phyloP scores from a whole-genome alignment of 2,888 invertebrate genomes.

The Synanthedon tipuliformis region DNA sequence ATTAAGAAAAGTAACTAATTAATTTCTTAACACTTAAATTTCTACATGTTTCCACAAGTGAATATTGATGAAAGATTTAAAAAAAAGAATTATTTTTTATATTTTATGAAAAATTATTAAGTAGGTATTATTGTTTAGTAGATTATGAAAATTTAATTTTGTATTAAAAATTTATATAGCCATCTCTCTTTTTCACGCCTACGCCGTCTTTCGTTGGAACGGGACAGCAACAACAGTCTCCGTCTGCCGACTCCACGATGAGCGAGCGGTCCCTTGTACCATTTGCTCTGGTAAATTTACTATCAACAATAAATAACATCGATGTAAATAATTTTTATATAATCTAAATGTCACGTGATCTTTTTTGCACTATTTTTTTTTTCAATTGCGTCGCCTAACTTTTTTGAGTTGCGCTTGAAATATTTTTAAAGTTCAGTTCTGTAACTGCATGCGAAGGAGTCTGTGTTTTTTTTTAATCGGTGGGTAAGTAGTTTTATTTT shows the following conservation, averaged over 20 bases:
- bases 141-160: neutral
- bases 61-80: no score
- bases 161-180: constrained; percentile 8
- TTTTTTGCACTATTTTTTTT: constrained; percentile 4
- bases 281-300: constrained; percentile 67
- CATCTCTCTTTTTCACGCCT: constrained; percentile 46
- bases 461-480: constrained; percentile 10
- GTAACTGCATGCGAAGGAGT: constrained; percentile 12
- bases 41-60: no score
- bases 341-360: constrained; percentile 11
- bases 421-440: constrained; percentile 4
- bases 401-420: constrained; percentile 1
- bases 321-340: constrained; percentile 52
- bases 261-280: constrained; percentile 65
- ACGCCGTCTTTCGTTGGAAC: constrained; percentile 20
- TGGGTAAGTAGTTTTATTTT: constrained; percentile 5
- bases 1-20: no score
- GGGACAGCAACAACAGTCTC: constrained; percentile 61
- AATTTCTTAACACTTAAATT: no score
- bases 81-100: no score
- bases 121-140: no score
- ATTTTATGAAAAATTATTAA: no score
- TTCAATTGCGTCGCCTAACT: neutral
- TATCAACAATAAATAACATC: constrained; percentile 53
- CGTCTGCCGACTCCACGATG: constrained; percentile 66